Evolutionary conservation across 2,113 vertebrate genomes (phyloP).

Genomic region (Percina caprodes): DNA sequence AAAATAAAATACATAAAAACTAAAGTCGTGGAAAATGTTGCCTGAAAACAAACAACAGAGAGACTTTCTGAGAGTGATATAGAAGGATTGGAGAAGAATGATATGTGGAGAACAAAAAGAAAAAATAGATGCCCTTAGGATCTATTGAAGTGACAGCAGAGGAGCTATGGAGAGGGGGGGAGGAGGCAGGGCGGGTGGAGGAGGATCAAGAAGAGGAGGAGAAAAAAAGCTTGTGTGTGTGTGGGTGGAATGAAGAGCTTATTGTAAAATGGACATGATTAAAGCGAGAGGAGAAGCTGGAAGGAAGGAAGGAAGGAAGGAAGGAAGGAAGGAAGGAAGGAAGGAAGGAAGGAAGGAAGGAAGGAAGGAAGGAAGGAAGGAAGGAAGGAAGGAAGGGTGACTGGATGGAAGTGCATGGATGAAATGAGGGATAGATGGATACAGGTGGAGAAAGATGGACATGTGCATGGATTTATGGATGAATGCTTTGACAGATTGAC

Average conservation of each 20-base stretch:
- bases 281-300: conserved; percentile 47
- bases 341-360: too few relatives aligned
- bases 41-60: conserved; percentile 28
- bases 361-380: too few relatives aligned
- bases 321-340: not conserved
- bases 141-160: conserved; percentile 65
- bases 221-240: conserved; percentile 32
- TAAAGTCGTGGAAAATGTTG: conserved; percentile 14
- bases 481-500: conserved; percentile 38
- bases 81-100: conserved; percentile 20
- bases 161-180: conserved; percentile 49
- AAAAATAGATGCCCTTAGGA: conserved; percentile 59
- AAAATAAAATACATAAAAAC: not conserved
- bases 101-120: conserved; percentile 31
- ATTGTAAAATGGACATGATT: conserved; percentile 60
- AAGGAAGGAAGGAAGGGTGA: not conserved
- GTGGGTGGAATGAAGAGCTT: conserved; percentile 67
- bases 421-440: not conserved
- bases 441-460: not conserved
- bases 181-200: conserved; percentile 6
- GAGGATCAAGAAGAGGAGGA: conserved; percentile 5
- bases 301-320: not conserved
- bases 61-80: not conserved
- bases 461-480: conserved; percentile 15
- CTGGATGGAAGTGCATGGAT: conserved; percentile 17